Base-by-base conservation (phyloP, 2,888 invertebrate species). In the Clitarchus hookeri region DNA sequence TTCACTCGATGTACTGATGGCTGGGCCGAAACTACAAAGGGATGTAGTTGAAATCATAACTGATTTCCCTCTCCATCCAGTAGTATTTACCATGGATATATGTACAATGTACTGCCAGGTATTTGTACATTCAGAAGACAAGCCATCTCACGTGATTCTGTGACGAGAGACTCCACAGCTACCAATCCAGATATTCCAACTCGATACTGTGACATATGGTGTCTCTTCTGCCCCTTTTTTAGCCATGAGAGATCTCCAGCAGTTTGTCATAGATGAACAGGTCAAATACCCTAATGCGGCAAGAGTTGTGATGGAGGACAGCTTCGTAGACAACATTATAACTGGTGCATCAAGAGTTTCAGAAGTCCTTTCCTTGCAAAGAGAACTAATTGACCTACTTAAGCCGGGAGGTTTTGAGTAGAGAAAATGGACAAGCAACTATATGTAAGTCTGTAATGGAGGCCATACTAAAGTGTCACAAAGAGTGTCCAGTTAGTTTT, bases 61-160 rank as follows among this genome's bases (percentile, higher is more conserved):
- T 65, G 2, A 82, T 26, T 82, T 82, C 25, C 16, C 36, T 12
- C 44, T 82, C 23, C 82, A 82, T 82, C 23, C 82, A 16, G 44
- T 82, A 23, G 82, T 82, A 11, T 44, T 36, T 23, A 79, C 79
- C 23, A 79, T 12, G 12, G 79, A 27, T 23, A 36, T 82, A 13
- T 82, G 82, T n/a, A 82, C n/a, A n/a, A 82, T 82, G 82, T 82
- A 82, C n/a, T 36, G 36, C 27, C 26, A 82, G 6, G 44, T 26
- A 82, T 27, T 19, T 26, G 4, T 27, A 16, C 27, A 27, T 26
- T 27, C 27, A 44, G 82, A 82, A 11, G 82, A 82, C 4, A 6
- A 44, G 25, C 36, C 16, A 26, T 82, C 27, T n/a, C 82, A 82
- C 16, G 82, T 82, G 23, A 82, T 82, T 23, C 36, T 82, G 82